These are phyloP conservation scores for Luperina testacea DNA, from an alignment of 2,888 invertebrate species.

Conservation along the genomic window DNA sequence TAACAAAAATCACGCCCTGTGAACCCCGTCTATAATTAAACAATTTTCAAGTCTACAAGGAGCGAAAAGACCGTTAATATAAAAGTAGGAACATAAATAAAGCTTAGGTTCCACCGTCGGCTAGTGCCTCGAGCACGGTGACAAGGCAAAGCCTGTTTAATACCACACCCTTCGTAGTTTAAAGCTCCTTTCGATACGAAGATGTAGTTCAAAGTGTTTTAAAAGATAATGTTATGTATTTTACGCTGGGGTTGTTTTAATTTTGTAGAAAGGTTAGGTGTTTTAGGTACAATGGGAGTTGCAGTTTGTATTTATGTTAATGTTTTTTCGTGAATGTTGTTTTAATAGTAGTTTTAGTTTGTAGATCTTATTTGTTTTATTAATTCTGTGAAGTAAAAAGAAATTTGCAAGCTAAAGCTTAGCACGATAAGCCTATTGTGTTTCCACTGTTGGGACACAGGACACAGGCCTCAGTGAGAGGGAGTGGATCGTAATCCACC, in stretches of 20 bases:
- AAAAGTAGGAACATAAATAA: constrained; percentile 67
- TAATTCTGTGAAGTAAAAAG: background rate
- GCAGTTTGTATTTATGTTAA: background rate
- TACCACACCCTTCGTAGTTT: constrained; percentile 59
- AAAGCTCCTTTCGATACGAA: constrained; percentile 64
- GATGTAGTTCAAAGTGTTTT: constrained; percentile 62
- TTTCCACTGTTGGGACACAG: no score
- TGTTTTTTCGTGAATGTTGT: background rate
- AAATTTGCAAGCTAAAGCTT: background rate
- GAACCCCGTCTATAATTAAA: constrained; percentile 58
- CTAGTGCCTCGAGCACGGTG: constrained; percentile 61
- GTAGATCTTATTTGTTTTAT: background rate
- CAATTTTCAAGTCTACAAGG: constrained; percentile 50
- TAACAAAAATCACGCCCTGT: constrained; percentile 29
- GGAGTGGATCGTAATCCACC: no score
- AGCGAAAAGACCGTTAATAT: constrained; percentile 51
- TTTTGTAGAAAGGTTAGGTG: constrained; percentile 36
- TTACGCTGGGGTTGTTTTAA: constrained; percentile 49
- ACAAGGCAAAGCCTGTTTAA: constrained; percentile 66
- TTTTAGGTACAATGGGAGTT: constrained; percentile 4
- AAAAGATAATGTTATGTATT: constrained; percentile 52
- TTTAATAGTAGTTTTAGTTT: background rate
- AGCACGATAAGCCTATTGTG: no score
- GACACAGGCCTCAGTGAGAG: no score
- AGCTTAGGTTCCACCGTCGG: constrained; percentile 61